Base-by-base conservation (phyloP, 2,888 invertebrate species). In the Nymphalis urticae region DNA sequence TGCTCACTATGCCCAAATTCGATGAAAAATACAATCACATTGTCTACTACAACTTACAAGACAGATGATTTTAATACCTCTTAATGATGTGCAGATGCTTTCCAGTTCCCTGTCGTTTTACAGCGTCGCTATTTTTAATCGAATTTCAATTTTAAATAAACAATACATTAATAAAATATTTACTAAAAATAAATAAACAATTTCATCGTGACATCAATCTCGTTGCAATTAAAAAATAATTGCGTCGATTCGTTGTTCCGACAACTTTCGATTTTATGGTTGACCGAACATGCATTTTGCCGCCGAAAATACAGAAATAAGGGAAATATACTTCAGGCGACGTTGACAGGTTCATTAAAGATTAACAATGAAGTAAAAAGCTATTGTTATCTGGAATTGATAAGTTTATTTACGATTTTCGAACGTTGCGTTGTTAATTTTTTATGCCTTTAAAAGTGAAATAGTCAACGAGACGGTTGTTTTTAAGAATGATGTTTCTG, bases 201-300 rank as follows among this genome's bases (percentile, higher is more conserved):
- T 64, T 64, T 32, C 67, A 67, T 69, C 56, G 64, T 60, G 50
- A 54, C 68, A 68, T 72, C 71, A 72, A 72, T 72, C 69, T 64
- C 68, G 16, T 50, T 54, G 66, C 68, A 72, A 72, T 72, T 69
- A 71, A 72, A 72, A 72, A 71, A 71, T 66, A 72, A 72, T 72
- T 71, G 71, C 66, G 69, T 64, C 64, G 59, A 48, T 61, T 64
- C 68, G 65, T 53, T 71, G 64, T 67, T 67, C 62, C 67, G 67
- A 64, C 64, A 70, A 68, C 66, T 71, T 72, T 72, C 68, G 68
- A 72, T 72, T 72, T 71, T 64, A 72, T 58, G 72, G 68, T 66
- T 60, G 59, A 71, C 61, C 61, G 66, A 64, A 67, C 69, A 69
- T 67, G 67, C 67, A 62, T 69, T 67, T 62, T 48, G 53, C 53